A percentile compares a stretch with the other conserved stretches of the same genome.
Evolutionary conservation across 2,888 invertebrate species (phyloP).

Genomic region (Yponomeuta plumbellus): DNA sequence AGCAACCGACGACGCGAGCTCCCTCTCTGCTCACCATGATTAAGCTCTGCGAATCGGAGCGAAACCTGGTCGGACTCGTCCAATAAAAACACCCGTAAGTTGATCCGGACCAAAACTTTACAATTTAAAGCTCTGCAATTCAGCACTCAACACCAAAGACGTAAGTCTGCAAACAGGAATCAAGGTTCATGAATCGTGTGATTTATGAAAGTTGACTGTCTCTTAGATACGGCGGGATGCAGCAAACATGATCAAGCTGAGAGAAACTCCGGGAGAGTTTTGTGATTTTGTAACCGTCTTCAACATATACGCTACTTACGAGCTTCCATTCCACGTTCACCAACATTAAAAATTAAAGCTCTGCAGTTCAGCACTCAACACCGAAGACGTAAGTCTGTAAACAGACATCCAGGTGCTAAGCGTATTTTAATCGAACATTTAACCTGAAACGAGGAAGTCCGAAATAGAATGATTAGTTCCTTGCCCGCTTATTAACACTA

Average conservation of each 20-base stretch:
- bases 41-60: too few species aligned
- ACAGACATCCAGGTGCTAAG: not conserved
- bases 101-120: too few species aligned
- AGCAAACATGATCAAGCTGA: not conserved
- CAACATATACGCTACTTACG: not conserved
- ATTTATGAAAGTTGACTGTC: conserved; percentile 37
- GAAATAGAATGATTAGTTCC: conserved; percentile 3
- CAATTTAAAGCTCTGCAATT: too few species aligned
- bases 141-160: too few species aligned
- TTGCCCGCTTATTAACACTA: not conserved
- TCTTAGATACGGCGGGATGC: not conserved
- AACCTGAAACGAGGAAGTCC: not conserved
- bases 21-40: too few species aligned
- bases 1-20: too few species aligned
- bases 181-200: conserved; percentile 56
- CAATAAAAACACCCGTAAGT: too few species aligned
- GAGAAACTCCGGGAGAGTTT: not conserved
- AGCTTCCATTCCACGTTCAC: too few species aligned
- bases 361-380: not conserved
- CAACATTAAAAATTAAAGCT: not conserved
- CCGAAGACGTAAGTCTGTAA: not conserved
- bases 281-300: not conserved
- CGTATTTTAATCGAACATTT: not conserved
- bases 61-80: too few species aligned
- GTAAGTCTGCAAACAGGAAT: too few species aligned